Conservation (phyloP, 2,113 vertebrate genomes). For the Chinchilla lanigera region DNA sequence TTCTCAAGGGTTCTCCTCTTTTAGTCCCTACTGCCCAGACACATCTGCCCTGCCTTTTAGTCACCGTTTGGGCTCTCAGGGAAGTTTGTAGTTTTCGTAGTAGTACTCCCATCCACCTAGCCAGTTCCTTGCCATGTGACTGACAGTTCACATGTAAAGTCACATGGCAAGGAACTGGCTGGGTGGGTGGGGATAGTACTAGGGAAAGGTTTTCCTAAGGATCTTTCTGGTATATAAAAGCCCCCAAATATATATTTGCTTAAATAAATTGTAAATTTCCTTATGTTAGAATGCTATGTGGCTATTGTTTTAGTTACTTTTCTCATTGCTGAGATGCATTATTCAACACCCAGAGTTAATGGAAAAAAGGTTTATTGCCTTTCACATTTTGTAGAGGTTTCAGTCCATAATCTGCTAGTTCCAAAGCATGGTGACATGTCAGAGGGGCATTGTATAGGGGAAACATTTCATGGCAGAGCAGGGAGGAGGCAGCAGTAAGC, state of each 20-base stretch:
- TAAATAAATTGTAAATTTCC: background rate
- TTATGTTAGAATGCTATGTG: background rate
- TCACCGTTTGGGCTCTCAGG: background rate
- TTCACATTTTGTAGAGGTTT: background rate
- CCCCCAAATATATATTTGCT: background rate
- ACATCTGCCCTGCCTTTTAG: background rate
- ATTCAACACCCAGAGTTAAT: background rate
- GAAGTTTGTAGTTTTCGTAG: background rate
- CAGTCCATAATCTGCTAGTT: background rate
- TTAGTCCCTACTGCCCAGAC: background rate
- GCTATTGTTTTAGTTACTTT: background rate
- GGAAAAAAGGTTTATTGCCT: background rate
- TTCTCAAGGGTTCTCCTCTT: background rate
- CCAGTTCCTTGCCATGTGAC: too few relatives aligned
- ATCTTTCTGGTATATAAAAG: background rate
- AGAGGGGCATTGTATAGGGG: background rate
- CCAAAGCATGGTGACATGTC: background rate
- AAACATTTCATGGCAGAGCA: background rate
- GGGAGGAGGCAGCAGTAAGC: background rate
- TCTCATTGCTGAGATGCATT: background rate
- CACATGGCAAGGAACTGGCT: background rate
- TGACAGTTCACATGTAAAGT: too few relatives aligned
- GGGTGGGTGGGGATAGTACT: background rate
- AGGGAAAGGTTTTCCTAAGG: background rate
- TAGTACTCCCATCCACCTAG: too few relatives aligned